Evolutionary conservation across 1,140 invertebrate species (phyloP).

Genomic region (Drosophila mayri): DNA sequence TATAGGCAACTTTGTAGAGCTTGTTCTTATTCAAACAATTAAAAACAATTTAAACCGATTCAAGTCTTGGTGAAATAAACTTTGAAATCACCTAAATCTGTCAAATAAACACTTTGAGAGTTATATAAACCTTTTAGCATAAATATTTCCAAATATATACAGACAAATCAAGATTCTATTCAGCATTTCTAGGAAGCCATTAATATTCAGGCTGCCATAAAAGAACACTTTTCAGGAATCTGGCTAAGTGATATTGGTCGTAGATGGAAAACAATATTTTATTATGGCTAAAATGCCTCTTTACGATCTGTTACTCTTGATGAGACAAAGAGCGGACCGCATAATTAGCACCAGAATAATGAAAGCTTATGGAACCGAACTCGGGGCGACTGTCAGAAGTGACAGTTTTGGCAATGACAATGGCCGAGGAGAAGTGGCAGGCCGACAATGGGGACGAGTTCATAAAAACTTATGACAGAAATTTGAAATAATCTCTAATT

Average conservation of each 20-base stretch:
- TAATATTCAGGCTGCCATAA: conserved; percentile 13
- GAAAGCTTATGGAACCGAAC: conserved; percentile 71
- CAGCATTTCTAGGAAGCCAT: conserved; percentile 12
- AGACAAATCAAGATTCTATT: conserved; percentile 1
- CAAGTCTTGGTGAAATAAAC: background rate
- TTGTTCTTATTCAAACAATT: background rate
- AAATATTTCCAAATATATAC: background rate
- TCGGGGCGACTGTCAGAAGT: conserved; percentile 59
- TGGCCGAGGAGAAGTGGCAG: conserved; percentile 35
- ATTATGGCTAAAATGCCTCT: conserved; percentile 50
- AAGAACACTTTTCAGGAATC: conserved; percentile 5
- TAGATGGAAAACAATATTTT: conserved; percentile 22
- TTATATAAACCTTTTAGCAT: conserved; percentile 11
- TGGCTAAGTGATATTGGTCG: conserved; percentile 18
- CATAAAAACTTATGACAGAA: conserved; percentile 78
- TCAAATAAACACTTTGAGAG: conserved; percentile 6
- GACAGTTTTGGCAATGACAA: conserved; percentile 61
- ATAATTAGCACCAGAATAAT: conserved; percentile 76
- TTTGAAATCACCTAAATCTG: background rate
- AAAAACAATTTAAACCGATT: background rate
- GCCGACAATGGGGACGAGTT: conserved; percentile 55
- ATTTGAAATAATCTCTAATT: conserved; percentile 73
- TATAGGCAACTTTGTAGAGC: background rate
- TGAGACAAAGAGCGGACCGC: conserved; percentile 47
- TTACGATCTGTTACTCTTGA: conserved; percentile 36